Percentiles rank a stretch among this genome's conserved stretches.
Conservation (phyloP, 2,113 vertebrate species). For the Maylandia zebra region DNA sequence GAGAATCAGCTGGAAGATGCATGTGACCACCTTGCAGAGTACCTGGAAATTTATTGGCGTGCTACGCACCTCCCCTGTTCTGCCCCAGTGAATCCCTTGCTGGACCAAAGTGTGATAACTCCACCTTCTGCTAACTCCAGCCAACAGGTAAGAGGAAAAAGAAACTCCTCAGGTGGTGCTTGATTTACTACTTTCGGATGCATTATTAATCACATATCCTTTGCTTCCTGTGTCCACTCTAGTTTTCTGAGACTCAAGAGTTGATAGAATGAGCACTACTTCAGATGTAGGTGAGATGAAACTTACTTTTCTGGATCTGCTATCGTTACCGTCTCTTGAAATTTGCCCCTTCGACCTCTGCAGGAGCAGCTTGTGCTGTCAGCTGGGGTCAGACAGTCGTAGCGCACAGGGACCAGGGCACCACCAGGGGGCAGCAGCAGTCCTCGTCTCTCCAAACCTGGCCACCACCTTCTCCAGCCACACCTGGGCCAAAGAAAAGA, state of each 20-base stretch:
- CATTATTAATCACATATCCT: not conserved
- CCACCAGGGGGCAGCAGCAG: conserved; percentile 63
- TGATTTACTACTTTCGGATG: not conserved
- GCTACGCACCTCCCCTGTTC: conserved; percentile 85
- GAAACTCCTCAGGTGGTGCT: not conserved
- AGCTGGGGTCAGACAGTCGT: conserved; percentile 28
- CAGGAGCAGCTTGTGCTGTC: conserved; percentile 38
- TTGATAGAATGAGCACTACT: conserved; percentile 71
- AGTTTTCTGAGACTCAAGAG: conserved; percentile 80
- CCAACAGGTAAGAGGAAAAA: conserved; percentile 76
- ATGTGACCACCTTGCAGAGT: conserved; percentile 91
- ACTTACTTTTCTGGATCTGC: not conserved
- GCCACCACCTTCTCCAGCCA: conserved; percentile 75
- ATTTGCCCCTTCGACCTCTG: not conserved
- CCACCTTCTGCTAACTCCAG: conserved; percentile 85
- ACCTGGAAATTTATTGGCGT: conserved; percentile 92
- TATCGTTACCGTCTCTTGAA: not conserved
- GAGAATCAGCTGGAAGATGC: conserved; percentile 96
- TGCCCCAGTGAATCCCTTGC: conserved; percentile 70
- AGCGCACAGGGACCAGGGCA: conserved; percentile 41
- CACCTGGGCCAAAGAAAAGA: conserved; percentile 13
- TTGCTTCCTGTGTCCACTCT: not conserved
- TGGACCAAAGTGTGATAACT: conserved; percentile 77
- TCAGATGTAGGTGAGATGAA: conserved; percentile 38
- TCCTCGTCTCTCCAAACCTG: conserved; percentile 59